A percentile compares a stretch with the other conserved stretches of the same genome.
Conservation (phyloP, 2,888 invertebrate genomes). For the Drosophila testacea region DNA sequence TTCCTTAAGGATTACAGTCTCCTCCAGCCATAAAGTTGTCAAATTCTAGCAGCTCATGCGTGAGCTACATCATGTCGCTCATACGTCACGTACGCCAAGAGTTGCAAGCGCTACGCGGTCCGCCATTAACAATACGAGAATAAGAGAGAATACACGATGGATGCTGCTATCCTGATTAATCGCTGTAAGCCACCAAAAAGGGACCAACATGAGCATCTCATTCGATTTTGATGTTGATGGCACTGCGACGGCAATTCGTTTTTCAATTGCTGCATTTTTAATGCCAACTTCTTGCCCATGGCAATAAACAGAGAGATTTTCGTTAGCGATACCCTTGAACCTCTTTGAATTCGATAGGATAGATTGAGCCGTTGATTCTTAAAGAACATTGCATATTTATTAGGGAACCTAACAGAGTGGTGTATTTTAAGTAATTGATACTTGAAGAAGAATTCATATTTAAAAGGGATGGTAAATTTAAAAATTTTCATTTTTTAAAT, state of each 20-base stretch:
- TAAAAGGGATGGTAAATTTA: no score
- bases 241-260: slow-evolving; percentile 64
- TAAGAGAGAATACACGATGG: slow-evolving; percentile 10
- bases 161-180: slow-evolving; percentile 61
- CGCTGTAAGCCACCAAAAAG: slow-evolving; percentile 39
- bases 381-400: no score
- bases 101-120: slow-evolving; percentile 4
- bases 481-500: no score
- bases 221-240: slow-evolving; percentile 76
- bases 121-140: slow-evolving; percentile 43
- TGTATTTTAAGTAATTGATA: no score
- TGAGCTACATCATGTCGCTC: slow-evolving; percentile 44
- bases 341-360: neutral
- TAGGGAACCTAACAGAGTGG: no score
- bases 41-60: slow-evolving; percentile 40
- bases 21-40: slow-evolving; percentile 41
- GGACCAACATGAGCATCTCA: slow-evolving; percentile 39
- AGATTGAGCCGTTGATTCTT: neutral
- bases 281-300: slow-evolving; percentile 42
- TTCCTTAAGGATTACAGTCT: slow-evolving; percentile 38
- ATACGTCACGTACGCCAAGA: slow-evolving; percentile 52
- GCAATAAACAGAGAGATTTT: slow-evolving; percentile 43
- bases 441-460: no score
- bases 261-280: slow-evolving; percentile 80
- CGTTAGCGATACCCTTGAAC: neutral